Evolutionary conservation across 2,797 vertebrate species (phyloP).

Genomic region (Sus cebifrons): DNA sequence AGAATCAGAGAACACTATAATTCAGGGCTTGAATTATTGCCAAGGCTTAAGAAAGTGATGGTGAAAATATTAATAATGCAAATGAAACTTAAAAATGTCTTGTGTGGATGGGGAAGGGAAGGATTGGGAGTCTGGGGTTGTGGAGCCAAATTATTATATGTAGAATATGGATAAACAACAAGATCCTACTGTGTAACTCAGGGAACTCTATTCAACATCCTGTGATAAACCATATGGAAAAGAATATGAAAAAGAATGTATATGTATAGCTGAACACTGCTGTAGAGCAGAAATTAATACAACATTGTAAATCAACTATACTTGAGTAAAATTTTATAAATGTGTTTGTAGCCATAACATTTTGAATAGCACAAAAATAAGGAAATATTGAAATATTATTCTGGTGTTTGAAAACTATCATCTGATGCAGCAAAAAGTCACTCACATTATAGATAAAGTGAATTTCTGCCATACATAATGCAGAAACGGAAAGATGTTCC

Average conservation of each 20-base stretch:
- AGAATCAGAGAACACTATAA: slow-evolving; percentile 3
- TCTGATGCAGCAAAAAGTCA: slow-evolving; percentile 1
- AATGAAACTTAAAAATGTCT: slow-evolving; percentile 26
- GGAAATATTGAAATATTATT: neutral
- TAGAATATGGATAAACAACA: too few relatives aligned
- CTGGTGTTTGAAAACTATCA: neutral
- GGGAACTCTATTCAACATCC: too few relatives aligned
- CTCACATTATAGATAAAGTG: neutral
- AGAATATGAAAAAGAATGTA: too few relatives aligned
- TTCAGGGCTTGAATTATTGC: neutral
- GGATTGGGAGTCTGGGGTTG: too few relatives aligned
- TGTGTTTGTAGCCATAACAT: neutral
- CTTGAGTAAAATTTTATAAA: too few relatives aligned
- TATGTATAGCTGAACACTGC: too few relatives aligned
- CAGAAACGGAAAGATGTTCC: slow-evolving; percentile 12
- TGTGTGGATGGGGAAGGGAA: neutral
- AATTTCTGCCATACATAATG: neutral
- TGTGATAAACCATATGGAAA: too few relatives aligned
- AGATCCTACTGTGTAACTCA: too few relatives aligned
- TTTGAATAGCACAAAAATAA: neutral
- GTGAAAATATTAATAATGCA: slow-evolving; percentile 37
- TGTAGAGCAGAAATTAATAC: too few relatives aligned
- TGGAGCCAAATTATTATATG: too few relatives aligned
- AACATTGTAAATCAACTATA: too few relatives aligned
- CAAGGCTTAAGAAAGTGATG: neutral